A percentile compares a stretch with the other conserved stretches of the same genome.
Conservation (phyloP, 2,113 vertebrate species). For the western clawed frog (Xenopus tropicalis) region DNA sequence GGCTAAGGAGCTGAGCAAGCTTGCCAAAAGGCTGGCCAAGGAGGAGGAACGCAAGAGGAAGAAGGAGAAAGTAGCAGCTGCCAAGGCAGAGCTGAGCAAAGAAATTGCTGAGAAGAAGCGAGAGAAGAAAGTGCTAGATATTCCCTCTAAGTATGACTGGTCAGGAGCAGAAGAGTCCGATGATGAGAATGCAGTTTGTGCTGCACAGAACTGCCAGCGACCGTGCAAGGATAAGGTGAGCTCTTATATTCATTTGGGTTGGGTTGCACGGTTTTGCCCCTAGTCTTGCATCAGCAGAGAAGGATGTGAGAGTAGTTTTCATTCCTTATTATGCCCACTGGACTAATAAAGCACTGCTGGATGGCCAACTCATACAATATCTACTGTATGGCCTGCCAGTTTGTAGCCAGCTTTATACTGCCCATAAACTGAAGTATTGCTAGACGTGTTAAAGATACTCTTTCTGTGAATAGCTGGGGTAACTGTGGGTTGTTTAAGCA, state of each 20-base stretch:
- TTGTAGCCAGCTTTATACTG: too few species aligned
- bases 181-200: conserved; percentile 94
- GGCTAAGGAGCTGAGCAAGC: conserved; percentile 89
- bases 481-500: too few species aligned
- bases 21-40: conserved; percentile 91
- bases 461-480: too few species aligned
- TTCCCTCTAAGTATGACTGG: conserved; percentile 98
- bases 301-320: too few species aligned
- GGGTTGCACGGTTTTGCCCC: too few species aligned
- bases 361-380: too few species aligned
- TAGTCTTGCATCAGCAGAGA: too few species aligned
- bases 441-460: too few species aligned
- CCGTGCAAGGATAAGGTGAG: conserved; percentile 98
- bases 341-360: too few species aligned
- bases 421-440: too few species aligned
- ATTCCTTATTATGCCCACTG: too few species aligned
- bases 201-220: conserved; percentile 91
- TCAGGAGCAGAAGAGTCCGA: conserved; percentile 95
- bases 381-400: too few species aligned
- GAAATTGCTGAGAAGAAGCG: conserved; percentile 86
- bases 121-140: conserved; percentile 93
- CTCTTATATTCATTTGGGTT: background rate
- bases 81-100: conserved; percentile 81
- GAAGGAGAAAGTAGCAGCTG: conserved; percentile 82
- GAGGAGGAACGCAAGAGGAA: conserved; percentile 94